Evolutionary conservation across 2,888 invertebrate species (phyloP), one percentile per base, ranked within the genome.

Genomic region (Leptopilina myrica): DNA sequence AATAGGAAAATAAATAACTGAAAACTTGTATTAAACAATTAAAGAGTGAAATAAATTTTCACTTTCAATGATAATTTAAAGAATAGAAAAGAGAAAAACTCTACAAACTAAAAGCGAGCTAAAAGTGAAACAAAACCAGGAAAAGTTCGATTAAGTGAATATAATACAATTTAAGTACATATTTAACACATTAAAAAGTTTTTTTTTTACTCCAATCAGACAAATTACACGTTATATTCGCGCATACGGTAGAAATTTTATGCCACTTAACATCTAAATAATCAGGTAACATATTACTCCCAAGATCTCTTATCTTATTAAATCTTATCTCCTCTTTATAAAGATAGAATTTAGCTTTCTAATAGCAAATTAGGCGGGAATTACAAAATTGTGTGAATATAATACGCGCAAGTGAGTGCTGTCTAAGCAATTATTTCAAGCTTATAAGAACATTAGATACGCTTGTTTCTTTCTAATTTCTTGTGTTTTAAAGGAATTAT

Each of bases 381-480:
- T 62, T 62, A 62, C 62, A 62, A 62, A 62, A 62, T 62, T 62
- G 62, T 62, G 62, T 62, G 62, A 62, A 62, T 62, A 62, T 62
- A 62, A 62, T 62, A 62, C 15, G n/a, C 62, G 8, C 8, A 43
- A 62, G 15, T 20, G 62, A 59, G 59, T 59, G 62, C 62, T 20
- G 62, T 62, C 62, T 62, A 20, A 67, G 20, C 46, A 43, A 67
- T 67, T 49, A 67, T 46, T 67, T 46, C 43, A 43, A 67, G 67
- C 26, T 69, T 33, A 33, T 8, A 26, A 73, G 33, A 14, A 56
- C 26, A 73, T 73, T 56, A 73, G 69, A 26, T n/a, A 73, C 53
- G 53, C 33, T 73, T 14, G n/a, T 73, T 73, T 73, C n/a, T 59
- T 73, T 40, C n/a, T 56, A 56, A 59, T 73, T 59, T n/a, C 26